Base-by-base conservation (phyloP, 2,888 invertebrate genomes). In the Glomeris marginata region DNA sequence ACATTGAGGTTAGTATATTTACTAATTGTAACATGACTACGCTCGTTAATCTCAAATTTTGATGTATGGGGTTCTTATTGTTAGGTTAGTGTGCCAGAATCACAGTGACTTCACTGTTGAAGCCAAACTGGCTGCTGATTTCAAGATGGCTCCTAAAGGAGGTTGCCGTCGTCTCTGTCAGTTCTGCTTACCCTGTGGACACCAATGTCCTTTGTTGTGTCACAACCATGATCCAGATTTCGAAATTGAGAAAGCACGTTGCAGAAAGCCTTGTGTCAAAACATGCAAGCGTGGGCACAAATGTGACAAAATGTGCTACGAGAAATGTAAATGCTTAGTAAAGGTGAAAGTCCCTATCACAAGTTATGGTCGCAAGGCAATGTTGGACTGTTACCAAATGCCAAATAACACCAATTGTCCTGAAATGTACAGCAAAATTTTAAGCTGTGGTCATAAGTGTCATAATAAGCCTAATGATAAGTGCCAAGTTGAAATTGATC, bases 131-230 rank as follows among this genome's bases (percentile, higher is more conserved):
- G 38, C 53, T 20, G 44, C 42, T 8, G 55, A 54, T 21, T 55
- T 56, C 28, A 15, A 34, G 2, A 16, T 44, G 2, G 40, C 51
- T 4, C 44, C 52, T 8, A 34, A 49, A 10, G 47, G 52, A 16
- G 54, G 58, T 1, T 67, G 66, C 49, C 48, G 8, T n/a, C 47
- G 56, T 13, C 46, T 46, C 1, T 69, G 69, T 50, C 46, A 50
- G 5, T 56, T 61, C 8, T 47, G 53, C 2, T 57, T 69, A 2
- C 57, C 64, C 2, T 66, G 66, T 51, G 63, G 57, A 3, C 61
- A 61, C 54, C 47, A 49, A 35, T 54, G 54, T 35, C 37, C 34
- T 11, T 36, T 37, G 18, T 16, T 35, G 1, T 52, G 54, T 43
- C 37, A 36, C 22, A 22, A n/a, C n/a, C 21, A 48, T 11, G 33